Evolutionary conservation across 2,113 vertebrate genomes (phyloP), one percentile per base, ranked within the genome.

Genomic region (Ariopsis seemanni): DNA sequence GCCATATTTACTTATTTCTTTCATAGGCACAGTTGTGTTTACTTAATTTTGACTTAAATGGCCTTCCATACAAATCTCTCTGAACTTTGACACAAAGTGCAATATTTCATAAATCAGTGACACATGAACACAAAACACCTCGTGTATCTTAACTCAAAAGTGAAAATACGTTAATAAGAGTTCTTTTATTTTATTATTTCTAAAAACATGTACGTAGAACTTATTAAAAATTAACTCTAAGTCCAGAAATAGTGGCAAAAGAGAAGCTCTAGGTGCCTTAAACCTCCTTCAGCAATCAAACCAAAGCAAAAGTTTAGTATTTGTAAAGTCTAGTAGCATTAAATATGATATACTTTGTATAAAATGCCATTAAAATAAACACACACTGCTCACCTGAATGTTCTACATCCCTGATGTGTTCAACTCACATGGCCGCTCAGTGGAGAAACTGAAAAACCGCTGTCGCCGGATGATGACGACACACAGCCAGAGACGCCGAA

Each of bases 381-480:
- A n/a, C 11, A 22, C 1, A 25, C n/a, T 11, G 4, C 18, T 17
- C n/a, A 86, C 75, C 60, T 22, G 48, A 55, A 67, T 17, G 7
- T 7, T 69, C 50, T 15, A 52, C 7, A 55, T 63, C 10, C 55
- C 78, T 57, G 11, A 3, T 1, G 9, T 2, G 1, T 1, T 20
- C 8, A 20, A 4, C n/a, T 86, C 75, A 80, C 85, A 69, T 80
- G 75, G 48, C 25, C 48, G 57, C 2, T 42, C 34, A 42, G 2
- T 42, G 34, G 34, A 42, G 34, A 42, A 42, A 9, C 2, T 15
- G 6, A 34, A 50, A 69, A 53, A 10, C 11, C 77, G 60, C 1
- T 69, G 85, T 81, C 85, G 77, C 85, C 48, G 50, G 22, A 11
- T 86, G 85, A 86, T 81, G 85, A 86, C 85, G 74, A 11, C 17